Percentiles rank a stretch among this genome's conserved stretches.
These are phyloP conservation scores for Peromyscus leucopus DNA, from an alignment of 2,113 vertebrate genomes.

Conservation along the genomic window DNA sequence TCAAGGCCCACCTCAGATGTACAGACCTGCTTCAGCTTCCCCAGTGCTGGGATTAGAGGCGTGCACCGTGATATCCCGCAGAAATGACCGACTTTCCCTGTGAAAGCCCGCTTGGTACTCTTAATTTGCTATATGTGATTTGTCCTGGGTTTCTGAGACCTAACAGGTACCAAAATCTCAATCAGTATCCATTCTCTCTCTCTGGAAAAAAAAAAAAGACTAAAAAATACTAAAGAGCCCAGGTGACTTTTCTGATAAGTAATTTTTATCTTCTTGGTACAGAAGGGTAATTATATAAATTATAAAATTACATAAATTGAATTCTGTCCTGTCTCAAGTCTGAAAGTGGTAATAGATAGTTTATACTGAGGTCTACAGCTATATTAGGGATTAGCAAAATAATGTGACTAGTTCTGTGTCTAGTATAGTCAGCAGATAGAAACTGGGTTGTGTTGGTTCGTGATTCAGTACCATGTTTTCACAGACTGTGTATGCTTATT, in stretches of 20 bases:
- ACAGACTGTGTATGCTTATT: neutral
- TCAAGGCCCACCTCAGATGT: neutral
- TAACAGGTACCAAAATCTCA: neutral
- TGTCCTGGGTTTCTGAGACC: neutral
- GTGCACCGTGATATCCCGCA: neutral
- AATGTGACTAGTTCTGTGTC: neutral
- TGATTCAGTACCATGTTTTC: constrained; percentile 10
- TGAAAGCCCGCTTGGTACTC: constrained; percentile 37
- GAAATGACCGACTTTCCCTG: constrained; percentile 3
- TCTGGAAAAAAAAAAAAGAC: constrained; percentile 37
- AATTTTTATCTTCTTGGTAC: constrained; percentile 56
- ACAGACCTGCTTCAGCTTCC: neutral
- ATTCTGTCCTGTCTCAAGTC: constrained; percentile 14
- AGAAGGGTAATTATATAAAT: constrained; percentile 60
- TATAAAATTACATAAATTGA: constrained; percentile 61
- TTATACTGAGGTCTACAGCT: constrained; percentile 10
- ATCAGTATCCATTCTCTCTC: neutral
- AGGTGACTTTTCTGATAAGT: constrained; percentile 56
- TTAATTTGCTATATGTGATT: neutral
- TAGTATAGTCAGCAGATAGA: neutral
- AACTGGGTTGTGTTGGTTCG: constrained; percentile 4
- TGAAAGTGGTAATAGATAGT: neutral
- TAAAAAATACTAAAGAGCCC: neutral
- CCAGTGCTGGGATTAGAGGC: neutral
- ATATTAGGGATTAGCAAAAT: constrained; percentile 52